Evolutionary conservation across 2,797 vertebrate species (phyloP), one percentile per base, ranked within the genome.

Genomic region (Argyrosomus regius): DNA sequence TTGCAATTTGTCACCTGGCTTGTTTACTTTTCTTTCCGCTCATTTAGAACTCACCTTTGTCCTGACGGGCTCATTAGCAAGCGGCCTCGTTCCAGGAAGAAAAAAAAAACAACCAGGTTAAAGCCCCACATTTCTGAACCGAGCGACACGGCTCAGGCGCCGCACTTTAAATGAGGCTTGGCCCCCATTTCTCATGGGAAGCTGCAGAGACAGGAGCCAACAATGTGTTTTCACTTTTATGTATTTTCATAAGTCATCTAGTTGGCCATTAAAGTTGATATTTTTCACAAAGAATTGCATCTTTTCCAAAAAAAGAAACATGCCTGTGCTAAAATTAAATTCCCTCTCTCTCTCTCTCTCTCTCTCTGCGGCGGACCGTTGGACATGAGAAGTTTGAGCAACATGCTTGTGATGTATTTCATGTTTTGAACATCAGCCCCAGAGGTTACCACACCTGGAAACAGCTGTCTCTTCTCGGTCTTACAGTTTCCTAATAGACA

Each of bases 221-320:
- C 86, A 91, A 93, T 92, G 88, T 92, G 91, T 91, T 93, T 93
- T 92, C 91, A 93, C 91, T 94, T 95, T 88, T 89, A 92, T 88
- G 85, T 90, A 87, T 93, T 93, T 94, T 95, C 89, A 91, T 91
- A 93, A 92, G 85, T 92, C 81, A 90, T 91, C 88, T 77, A 88
- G 80, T 74, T 87, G 81, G 87, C 81, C 83, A 78, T 83, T 87
- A 91, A 87, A 90, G 84, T 78, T 52, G 64, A 89, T 92, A 82
- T 92, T 93, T 81, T 91, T 91, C 78, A 89, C 68, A 80, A 89
- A 87, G 81, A 89, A 79, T 52, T 77, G 90, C 86, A 78, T 80
- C 65, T 76, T 81, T 81, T 86, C 77, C 86, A 84, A 57, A 82
- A 39, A 75, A 60, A 64, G 65, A 60, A 77, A 79, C 58, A 78